Conservation (phyloP, 1,140 invertebrate genomes). For the Elysia chlorotica region DNA sequence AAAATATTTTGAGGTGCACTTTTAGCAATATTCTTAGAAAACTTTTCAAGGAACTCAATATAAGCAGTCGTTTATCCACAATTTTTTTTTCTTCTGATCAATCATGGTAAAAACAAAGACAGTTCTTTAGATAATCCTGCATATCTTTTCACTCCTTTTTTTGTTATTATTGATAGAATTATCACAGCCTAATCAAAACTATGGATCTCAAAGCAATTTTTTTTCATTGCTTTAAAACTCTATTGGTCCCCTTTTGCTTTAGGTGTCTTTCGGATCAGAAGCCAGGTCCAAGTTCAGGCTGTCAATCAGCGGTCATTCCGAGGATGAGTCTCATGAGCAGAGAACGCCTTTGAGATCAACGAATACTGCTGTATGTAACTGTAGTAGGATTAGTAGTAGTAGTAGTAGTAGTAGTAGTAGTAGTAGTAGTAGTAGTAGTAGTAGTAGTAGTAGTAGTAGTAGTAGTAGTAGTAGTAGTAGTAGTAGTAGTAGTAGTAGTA, state of each 20-base stretch:
- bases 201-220: not conserved
- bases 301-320: constrained; percentile 35
- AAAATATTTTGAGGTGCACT: too few relatives aligned
- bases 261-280: constrained; percentile 34
- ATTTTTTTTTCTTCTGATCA: not conserved
- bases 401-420: too few relatives aligned
- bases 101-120: not conserved
- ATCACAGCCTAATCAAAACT: not conserved
- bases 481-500: too few relatives aligned
- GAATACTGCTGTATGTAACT: not conserved
- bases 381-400: too few relatives aligned
- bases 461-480: too few relatives aligned
- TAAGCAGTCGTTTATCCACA: too few relatives aligned
- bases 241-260: not conserved
- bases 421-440: too few relatives aligned
- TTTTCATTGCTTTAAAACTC: not conserved
- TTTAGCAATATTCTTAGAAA: too few relatives aligned
- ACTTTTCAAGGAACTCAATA: too few relatives aligned
- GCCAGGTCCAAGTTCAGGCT: constrained; percentile 34
- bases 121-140: not conserved
- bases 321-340: constrained; percentile 32
- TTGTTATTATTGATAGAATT: not conserved
- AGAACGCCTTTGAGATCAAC: constrained; percentile 27
- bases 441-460: too few relatives aligned
- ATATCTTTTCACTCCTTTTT: not conserved